Percentiles rank a stretch among this genome's conserved stretches.
These are phyloP conservation scores for Cebus imitator DNA, from an alignment of 2,113 vertebrate species.

Conservation along the genomic window DNA sequence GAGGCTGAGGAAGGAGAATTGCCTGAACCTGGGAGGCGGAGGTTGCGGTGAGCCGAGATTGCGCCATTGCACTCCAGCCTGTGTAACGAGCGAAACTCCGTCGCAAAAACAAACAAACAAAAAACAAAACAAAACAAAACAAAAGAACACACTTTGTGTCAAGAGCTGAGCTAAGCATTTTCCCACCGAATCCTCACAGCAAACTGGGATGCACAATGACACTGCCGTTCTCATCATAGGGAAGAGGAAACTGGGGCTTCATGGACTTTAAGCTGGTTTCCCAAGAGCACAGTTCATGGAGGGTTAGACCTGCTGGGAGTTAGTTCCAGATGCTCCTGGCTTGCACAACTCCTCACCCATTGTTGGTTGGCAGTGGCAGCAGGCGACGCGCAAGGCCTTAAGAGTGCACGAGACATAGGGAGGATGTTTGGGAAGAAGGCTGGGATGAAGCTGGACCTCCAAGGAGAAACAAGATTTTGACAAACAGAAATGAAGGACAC, in stretches of 20 bases:
- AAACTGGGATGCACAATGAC: accelerated
- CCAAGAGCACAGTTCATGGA: not conserved
- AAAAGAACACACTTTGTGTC: not conserved
- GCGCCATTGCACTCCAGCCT: too few species aligned
- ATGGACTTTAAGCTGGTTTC: too few species aligned
- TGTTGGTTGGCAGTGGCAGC: accelerated
- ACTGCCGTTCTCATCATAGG: accelerated
- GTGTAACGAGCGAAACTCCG: too few species aligned
- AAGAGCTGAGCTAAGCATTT: not conserved
- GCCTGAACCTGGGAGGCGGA: too few species aligned
- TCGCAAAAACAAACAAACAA: too few species aligned
- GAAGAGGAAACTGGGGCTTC: not conserved
- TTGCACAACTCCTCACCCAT: accelerated
- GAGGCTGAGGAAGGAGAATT: too few species aligned
- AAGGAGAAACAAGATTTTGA: not conserved
- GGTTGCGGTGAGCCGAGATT: too few species aligned
- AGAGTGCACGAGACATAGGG: not conserved
- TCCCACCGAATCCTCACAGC: not conserved
- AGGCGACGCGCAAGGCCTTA: accelerated
- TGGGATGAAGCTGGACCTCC: not conserved
- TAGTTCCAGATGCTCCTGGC: too few species aligned
- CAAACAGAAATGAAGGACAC: not conserved
- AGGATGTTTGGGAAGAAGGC: not conserved
- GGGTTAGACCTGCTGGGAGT: not conserved
- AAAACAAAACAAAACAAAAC: too few species aligned